Base-by-base conservation (phyloP, 2,888 invertebrate species). In the Lepidocyrtinus sp. region DNA sequence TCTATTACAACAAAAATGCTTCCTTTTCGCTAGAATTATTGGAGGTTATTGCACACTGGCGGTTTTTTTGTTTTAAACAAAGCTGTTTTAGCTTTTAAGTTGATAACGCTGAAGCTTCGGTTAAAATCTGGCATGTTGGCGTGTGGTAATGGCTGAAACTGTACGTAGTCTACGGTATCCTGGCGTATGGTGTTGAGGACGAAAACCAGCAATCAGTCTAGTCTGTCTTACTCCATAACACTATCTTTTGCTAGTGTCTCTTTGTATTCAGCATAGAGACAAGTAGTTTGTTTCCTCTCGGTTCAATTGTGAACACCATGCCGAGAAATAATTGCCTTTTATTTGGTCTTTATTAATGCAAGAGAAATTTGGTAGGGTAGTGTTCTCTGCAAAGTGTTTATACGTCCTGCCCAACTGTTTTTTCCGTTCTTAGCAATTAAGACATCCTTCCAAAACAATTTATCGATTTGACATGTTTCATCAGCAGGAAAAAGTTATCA, bases 111-210 rank as follows among this genome's bases (percentile, higher is more conserved):
- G 63, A 69, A 55, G 46, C 24, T 59, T 69, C 55, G 70, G 76
- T 76, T 76, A 63, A 76, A 21, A 63, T 76, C 70, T 76, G 76
- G 70, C 76, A 69, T 76, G 69, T 76, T 76, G 76, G 70, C 76
- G 64, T 76, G 76, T 24, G 50, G 45, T 24, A 21, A 3, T 59
- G 55, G 59, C 59, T 59, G n/a, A 1, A 3, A 21, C 59, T 59
- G 59, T 59, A 59, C 22, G 22, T 3, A 59, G 21, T 59, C 59
- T 21, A n/a, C n/a, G n/a, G n/a, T n/a, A 59, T 59, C 22, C 21
- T 9, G 17, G 55, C 9, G 17, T 9, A 7, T 59, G 21, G 59
- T 59, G 17, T 50, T 12, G 50, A 21, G 21, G 12, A 36, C 36
- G 5, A 7, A 36, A 7, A 21, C 59, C 59, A 59, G 22, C 22